Conservation (phyloP, 1,140 invertebrate genomes). For the Anagrus nilaparvatae region DNA sequence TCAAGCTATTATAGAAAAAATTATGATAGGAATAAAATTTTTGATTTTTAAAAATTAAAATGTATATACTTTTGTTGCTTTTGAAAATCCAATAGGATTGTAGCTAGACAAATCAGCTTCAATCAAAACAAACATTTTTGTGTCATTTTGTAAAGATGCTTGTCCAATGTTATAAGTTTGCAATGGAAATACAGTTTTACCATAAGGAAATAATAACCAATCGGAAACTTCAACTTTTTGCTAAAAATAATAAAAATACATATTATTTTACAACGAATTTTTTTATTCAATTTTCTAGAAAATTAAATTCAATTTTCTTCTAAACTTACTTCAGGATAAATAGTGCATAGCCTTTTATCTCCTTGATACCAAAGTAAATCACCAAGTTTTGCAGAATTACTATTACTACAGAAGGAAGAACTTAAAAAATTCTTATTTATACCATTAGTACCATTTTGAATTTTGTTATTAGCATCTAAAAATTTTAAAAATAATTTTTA, state of each 20-base stretch:
- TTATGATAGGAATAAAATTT: slow-evolving; percentile 5
- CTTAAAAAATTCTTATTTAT: slow-evolving; percentile 30
- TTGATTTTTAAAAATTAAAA: background rate
- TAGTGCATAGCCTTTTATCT: slow-evolving; percentile 41
- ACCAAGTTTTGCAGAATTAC: slow-evolving; percentile 40
- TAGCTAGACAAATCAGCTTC: slow-evolving; percentile 39
- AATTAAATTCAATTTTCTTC: background rate
- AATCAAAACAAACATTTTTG: slow-evolving; percentile 40
- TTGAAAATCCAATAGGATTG: slow-evolving; percentile 24
- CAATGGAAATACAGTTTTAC: slow-evolving; percentile 43
- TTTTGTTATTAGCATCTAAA: slow-evolving; percentile 22
- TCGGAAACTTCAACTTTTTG: slow-evolving; percentile 41
- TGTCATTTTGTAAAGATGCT: slow-evolving; percentile 19
- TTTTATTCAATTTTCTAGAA: slow-evolving; percentile 17
- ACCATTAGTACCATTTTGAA: slow-evolving; percentile 10
- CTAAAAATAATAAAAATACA: slow-evolving; percentile 28
- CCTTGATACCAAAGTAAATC: slow-evolving; percentile 46
- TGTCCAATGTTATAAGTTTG: slow-evolving; percentile 26
- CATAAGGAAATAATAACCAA: slow-evolving; percentile 44
- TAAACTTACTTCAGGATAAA: slow-evolving; percentile 40
- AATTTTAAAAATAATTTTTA: slow-evolving; percentile 17
- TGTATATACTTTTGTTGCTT: slow-evolving; percentile 29
- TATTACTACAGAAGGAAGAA: slow-evolving; percentile 44
- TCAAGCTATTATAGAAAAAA: slow-evolving; percentile 43
- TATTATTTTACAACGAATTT: no score